Conservation (phyloP, 1,140 invertebrate species). For the Amyelois transitella region DNA sequence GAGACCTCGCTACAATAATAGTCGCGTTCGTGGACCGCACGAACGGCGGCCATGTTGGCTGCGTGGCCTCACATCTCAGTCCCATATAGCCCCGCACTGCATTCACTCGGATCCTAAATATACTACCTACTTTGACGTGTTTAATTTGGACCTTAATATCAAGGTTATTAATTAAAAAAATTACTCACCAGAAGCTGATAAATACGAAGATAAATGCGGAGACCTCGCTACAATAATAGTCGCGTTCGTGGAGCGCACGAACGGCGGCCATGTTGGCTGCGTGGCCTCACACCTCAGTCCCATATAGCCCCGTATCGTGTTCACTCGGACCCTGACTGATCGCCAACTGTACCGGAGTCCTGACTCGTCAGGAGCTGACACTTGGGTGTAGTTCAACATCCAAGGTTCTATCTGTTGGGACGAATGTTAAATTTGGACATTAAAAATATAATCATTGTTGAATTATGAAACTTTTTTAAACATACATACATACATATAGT, state of each 20-base stretch:
- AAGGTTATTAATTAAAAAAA: too few relatives aligned
- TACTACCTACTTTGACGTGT: too few relatives aligned
- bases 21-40: constrained; percentile 39
- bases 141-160: too few relatives aligned
- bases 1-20: constrained; percentile 45
- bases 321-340: constrained; percentile 33
- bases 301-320: constrained; percentile 27
- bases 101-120: constrained; percentile 35
- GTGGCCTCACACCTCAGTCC: constrained; percentile 49
- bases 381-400: constrained; percentile 51
- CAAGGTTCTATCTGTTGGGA: constrained; percentile 40
- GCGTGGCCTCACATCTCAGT: constrained; percentile 49
- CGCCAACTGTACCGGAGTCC: constrained; percentile 52
- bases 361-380: constrained; percentile 38
- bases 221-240: constrained; percentile 44
- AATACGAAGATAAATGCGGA: constrained; percentile 56
- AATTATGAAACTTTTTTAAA: too few relatives aligned
- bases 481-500: too few relatives aligned
- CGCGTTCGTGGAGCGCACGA: constrained; percentile 38
- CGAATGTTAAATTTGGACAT: background rate
- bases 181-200: constrained; percentile 48
- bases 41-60: constrained; percentile 47
- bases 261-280: constrained; percentile 47
- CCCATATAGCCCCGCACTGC: constrained; percentile 26
- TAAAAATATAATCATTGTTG: background rate